A percentile compares a stretch with the other conserved stretches of the same genome.
Evolutionary conservation across 1,140 invertebrate species (phyloP).

Genomic region (Cyrtorhinus lividipennis): DNA sequence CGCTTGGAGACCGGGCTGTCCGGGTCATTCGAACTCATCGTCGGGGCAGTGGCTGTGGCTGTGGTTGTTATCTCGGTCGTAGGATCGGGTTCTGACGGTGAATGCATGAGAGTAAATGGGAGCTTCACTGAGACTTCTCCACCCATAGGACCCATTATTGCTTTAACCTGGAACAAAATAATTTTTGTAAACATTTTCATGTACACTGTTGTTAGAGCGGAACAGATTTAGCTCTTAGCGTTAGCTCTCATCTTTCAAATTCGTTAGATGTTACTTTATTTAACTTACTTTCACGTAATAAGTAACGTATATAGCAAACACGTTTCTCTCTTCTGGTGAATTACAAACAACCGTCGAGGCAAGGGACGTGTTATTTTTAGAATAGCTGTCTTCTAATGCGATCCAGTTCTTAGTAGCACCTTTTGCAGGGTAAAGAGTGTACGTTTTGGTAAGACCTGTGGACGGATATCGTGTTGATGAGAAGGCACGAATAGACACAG

Average conservation of each 20-base stretch:
- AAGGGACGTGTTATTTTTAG: conserved; percentile 46
- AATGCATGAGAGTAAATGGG: conserved; percentile 58
- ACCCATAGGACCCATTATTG: conserved; percentile 59
- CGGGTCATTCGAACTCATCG: conserved; percentile 24
- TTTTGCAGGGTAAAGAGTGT: conserved; percentile 50
- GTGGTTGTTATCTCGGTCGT: conserved; percentile 30
- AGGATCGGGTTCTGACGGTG: conserved; percentile 30
- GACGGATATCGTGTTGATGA: too few relatives aligned
- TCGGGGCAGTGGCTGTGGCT: conserved; percentile 29
- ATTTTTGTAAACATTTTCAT: conserved; percentile 26
- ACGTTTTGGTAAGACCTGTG: conserved; percentile 40
- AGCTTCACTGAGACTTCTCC: conserved; percentile 62
- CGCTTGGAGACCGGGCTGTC: background rate
- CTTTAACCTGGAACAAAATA: conserved; percentile 36
- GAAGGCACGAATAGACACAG: too few relatives aligned
- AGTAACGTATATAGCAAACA: conserved; percentile 77
- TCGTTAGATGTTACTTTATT: too few relatives aligned
- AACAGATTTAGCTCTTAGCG: background rate
- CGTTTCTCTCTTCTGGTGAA: conserved; percentile 54
- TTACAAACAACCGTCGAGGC: conserved; percentile 52
- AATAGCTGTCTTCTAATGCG: conserved; percentile 59
- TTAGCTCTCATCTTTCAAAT: background rate
- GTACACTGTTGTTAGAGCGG: background rate
- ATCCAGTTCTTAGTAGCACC: conserved; percentile 70
- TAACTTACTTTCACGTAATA: conserved; percentile 64